These are phyloP conservation scores for Numida meleagris DNA, from an alignment of 2,113 vertebrate genomes.

Conservation along the genomic window DNA sequence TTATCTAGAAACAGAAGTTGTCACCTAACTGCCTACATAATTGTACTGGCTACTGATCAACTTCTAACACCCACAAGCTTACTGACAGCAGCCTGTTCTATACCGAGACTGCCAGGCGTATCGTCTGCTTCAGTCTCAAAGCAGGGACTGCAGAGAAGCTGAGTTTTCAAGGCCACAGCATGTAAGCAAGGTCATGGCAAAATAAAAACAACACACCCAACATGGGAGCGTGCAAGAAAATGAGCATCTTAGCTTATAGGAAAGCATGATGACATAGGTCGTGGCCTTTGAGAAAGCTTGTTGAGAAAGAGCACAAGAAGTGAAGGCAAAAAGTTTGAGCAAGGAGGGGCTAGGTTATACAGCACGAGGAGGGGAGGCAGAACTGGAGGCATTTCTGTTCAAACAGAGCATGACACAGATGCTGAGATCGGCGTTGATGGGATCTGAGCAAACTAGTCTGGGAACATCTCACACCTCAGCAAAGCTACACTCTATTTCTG, in stretches of 20 bases:
- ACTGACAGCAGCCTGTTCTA: neutral
- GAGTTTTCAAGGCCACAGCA: neutral
- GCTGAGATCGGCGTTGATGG: neutral
- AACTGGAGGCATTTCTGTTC: neutral
- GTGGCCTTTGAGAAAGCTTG: neutral
- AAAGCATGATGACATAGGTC: neutral
- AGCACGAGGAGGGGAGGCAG: neutral
- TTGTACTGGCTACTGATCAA: neutral
- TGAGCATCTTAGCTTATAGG: neutral
- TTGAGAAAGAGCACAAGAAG: neutral
- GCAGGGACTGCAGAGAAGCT: neutral
- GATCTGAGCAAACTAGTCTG: neutral
- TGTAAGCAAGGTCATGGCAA: neutral
- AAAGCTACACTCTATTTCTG: neutral
- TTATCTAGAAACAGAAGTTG: neutral
- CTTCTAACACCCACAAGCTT: neutral
- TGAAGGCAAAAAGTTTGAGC: neutral
- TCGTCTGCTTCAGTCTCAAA: neutral
- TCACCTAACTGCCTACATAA: neutral
- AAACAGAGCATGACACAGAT: neutral
- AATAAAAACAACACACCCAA: neutral
- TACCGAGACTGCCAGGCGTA: neutral
- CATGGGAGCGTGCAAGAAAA: neutral
- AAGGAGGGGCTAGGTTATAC: neutral
- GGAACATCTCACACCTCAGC: neutral